Evolutionary conservation across 2,797 vertebrate genomes (phyloP).

Genomic region (Lepilemur septentrionalis): DNA sequence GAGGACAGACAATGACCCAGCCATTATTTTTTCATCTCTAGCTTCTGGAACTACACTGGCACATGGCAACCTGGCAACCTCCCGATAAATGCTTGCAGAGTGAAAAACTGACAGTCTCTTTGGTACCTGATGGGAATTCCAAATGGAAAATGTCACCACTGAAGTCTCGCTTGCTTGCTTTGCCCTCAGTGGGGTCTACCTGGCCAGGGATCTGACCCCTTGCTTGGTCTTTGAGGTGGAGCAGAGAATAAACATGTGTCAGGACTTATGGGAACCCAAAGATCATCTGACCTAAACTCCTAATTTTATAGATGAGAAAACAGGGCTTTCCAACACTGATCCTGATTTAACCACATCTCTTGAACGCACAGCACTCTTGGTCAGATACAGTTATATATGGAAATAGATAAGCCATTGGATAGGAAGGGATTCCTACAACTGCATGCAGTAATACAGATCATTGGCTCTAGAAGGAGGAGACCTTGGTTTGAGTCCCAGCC

Average conservation of each 20-base stretch:
- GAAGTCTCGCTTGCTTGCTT: neutral
- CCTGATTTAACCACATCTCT: neutral
- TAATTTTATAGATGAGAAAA: conserved; percentile 14
- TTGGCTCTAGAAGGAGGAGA: neutral
- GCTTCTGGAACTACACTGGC: neutral
- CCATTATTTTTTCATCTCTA: neutral
- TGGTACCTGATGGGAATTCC: neutral
- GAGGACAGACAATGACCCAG: neutral
- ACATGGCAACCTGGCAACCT: neutral
- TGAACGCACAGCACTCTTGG: neutral
- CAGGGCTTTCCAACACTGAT: neutral
- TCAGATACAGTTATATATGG: too few species aligned
- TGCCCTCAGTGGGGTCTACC: neutral
- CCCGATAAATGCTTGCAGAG: neutral
- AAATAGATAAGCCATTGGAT: neutral
- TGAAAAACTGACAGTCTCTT: neutral
- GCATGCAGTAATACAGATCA: neutral
- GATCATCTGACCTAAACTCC: neutral
- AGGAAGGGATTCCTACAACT: neutral
- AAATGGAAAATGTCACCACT: neutral
- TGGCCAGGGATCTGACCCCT: neutral
- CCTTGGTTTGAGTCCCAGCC: neutral
- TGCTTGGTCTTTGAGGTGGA: neutral
- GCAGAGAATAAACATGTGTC: neutral
- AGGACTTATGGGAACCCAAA: neutral